Evolutionary conservation across 2,888 invertebrate species (phyloP).

Genomic region (Elegia similella): DNA sequence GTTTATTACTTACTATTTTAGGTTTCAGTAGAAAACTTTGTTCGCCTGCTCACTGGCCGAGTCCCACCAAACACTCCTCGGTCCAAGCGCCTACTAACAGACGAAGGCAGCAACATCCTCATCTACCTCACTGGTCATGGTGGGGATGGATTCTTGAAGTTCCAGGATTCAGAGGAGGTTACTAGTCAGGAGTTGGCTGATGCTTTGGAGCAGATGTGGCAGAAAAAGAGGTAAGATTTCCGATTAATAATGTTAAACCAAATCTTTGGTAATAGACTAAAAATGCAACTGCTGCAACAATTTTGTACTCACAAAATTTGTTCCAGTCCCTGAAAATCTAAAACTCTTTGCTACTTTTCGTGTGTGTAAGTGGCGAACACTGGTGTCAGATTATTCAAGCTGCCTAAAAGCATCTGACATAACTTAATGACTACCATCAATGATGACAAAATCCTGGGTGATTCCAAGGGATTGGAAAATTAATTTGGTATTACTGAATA

Average conservation of each 20-base stretch:
- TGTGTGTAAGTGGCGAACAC: too few species aligned
- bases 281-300: too few species aligned
- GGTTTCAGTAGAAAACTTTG: constrained; percentile 99
- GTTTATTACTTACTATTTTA: constrained; percentile 57
- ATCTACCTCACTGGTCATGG: constrained; percentile 98
- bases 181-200: constrained; percentile 99
- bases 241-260: neutral
- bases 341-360: too few species aligned
- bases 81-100: constrained; percentile 96
- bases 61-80: constrained; percentile 96
- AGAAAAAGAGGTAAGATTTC: constrained; percentile 90
- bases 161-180: constrained; percentile 99
- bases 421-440: too few species aligned
- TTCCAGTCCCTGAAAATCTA: too few species aligned
- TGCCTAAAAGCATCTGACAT: too few species aligned
- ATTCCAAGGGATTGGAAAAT: too few species aligned
- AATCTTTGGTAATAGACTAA: too few species aligned
- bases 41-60: constrained; percentile 96
- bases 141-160: constrained; percentile 99
- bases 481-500: too few species aligned
- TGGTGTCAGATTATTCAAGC: too few species aligned
- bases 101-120: constrained; percentile 97
- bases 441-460: too few species aligned
- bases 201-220: constrained; percentile 99
- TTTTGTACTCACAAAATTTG: too few species aligned